Evolutionary conservation across 2,797 vertebrate species (phyloP), one percentile per base, ranked within the genome.

Genomic region (Neosilurus mollespiculum): DNA sequence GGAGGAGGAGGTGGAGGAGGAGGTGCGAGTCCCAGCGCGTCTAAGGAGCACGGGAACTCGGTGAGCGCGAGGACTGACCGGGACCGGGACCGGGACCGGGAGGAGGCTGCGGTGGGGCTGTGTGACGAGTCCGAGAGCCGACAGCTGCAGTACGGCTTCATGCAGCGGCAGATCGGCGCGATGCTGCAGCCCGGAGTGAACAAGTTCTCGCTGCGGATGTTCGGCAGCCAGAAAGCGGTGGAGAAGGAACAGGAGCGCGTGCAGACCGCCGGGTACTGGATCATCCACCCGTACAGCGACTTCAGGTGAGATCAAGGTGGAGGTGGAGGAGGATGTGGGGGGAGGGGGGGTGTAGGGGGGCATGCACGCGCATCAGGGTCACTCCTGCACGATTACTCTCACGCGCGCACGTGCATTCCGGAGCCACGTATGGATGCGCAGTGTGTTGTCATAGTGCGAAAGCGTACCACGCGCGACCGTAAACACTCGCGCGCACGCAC

Each of bases 141-240:
- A 7, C 78, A 66, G 80, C 79, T 54, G 91, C 96, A 94, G 89
- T 90, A 96, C 80, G 96, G 97, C 81, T 98, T 98, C 91, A 98
- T 98, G 97, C 97, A 98, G 94, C 93, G 97, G 88, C 97, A 98
- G 90, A 97, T 99, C 93, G 97, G 96, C 91, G 97, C 97, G 90
- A 97, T 99, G 96, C 95, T 99, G 94, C 97, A 98, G 94, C 97
- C 97, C 83, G 98, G 97, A 89, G 97, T 98, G 94, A 99, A 99
- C 95, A 98, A 99, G 97, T 99, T 99, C 95, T 99, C 97, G 88
- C 95, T 99, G 91, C 96, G 97, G 87, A 99, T 98, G 97, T 99
- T 98, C 90, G 97, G 97, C 88, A 98, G 97, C 93, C 97, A 99
- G 94, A 98, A 98, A 95, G 97, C 96, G 78, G 97, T 99, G 94